Conservation (phyloP, 2,797 vertebrate species). For the Mormyrus proboscirostris region DNA sequence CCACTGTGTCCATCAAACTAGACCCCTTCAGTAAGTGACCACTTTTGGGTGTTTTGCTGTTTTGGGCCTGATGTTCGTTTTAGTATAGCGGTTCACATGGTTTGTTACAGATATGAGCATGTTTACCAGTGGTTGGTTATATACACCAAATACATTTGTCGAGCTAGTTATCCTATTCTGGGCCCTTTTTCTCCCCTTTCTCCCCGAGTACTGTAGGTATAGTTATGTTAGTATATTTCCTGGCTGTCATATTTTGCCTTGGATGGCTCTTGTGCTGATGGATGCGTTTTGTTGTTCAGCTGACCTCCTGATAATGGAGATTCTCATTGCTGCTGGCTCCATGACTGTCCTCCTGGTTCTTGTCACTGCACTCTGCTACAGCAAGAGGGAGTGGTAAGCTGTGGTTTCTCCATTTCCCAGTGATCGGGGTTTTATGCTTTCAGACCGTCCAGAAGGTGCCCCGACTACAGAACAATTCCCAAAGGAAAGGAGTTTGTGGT, state of each 20-base stretch:
- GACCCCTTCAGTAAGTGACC: slow-evolving; percentile 51
- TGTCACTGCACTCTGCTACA: slow-evolving; percentile 77
- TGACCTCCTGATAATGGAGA: slow-evolving; percentile 77
- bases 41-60: background rate
- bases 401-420: slow-evolving; percentile 11
- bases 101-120: background rate
- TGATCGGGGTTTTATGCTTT: background rate
- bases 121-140: background rate
- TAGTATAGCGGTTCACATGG: background rate
- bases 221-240: background rate
- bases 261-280: background rate
- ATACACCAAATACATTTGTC: background rate
- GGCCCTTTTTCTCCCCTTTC: background rate
- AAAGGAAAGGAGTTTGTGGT: background rate
- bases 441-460: background rate
- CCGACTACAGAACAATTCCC: background rate
- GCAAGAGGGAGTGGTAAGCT: slow-evolving; percentile 83
- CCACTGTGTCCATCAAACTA: slow-evolving; percentile 48
- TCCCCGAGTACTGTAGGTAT: background rate
- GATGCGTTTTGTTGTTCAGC: slow-evolving; percentile 42
- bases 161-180: background rate
- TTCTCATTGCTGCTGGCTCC: slow-evolving; percentile 72
- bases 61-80: background rate
- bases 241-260: background rate
- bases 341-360: slow-evolving; percentile 66